phyloP scores from a whole-genome alignment of 2,888 invertebrate species.

The Coenonympha glycerion region DNA sequence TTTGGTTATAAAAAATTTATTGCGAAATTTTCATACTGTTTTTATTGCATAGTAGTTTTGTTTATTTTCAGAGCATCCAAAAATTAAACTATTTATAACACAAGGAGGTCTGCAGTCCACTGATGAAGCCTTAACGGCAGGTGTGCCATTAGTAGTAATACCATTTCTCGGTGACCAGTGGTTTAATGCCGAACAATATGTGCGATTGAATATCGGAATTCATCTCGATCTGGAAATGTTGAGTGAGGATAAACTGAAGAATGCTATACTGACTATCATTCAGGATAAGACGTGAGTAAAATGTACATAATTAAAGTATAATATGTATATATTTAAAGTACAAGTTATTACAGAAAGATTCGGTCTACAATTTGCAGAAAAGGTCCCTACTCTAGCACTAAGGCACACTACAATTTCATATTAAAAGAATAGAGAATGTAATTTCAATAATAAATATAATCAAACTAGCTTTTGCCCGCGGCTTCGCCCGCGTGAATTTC shows the following conservation, averaged over 20 bases:
- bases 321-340: too few species aligned
- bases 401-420: too few species aligned
- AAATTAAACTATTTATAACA: conserved; percentile 61
- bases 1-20: background rate
- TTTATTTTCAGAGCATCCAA: conserved; percentile 30
- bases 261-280: conserved; percentile 29
- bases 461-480: too few species aligned
- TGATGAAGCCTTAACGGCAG: conserved; percentile 54
- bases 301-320: too few species aligned
- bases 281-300: conserved; percentile 28
- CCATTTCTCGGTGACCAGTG: conserved; percentile 58
- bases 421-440: too few species aligned
- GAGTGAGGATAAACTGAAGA: conserved; percentile 31
- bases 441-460: too few species aligned
- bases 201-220: conserved; percentile 41
- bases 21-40: too few species aligned
- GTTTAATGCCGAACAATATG: conserved; percentile 44
- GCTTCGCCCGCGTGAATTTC: too few species aligned
- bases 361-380: too few species aligned
- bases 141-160: conserved; percentile 53
- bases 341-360: too few species aligned
- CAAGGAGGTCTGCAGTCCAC: conserved; percentile 64
- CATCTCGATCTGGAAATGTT: conserved; percentile 40
- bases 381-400: too few species aligned
- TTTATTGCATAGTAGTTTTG: too few species aligned